A percentile compares a stretch with the other conserved stretches of the same genome.
Conservation (phyloP, 2,797 vertebrate species). For the Moxostoma hubbsi region DNA sequence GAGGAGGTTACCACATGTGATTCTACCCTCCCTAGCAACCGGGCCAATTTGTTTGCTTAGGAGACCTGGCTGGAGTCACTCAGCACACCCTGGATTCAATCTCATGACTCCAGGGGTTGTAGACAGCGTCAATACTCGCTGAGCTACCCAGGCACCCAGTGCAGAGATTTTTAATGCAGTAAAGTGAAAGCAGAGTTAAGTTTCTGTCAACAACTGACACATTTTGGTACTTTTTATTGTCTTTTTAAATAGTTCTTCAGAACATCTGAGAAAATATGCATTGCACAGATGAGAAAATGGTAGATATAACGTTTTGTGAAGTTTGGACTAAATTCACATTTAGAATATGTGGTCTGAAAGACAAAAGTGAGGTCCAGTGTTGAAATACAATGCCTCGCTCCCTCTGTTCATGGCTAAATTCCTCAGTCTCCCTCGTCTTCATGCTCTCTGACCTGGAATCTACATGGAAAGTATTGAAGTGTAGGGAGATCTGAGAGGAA, state of each 20-base stretch:
- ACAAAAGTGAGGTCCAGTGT: background rate
- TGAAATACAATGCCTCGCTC: background rate
- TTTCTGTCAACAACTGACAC: slow-evolving; percentile 11
- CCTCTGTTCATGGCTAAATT: background rate
- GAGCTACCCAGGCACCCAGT: no score
- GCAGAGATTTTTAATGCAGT: background rate
- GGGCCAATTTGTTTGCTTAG: no score
- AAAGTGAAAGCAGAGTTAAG: background rate
- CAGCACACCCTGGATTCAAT: no score
- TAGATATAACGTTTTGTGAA: background rate
- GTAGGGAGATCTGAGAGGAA: slow-evolving; percentile 21
- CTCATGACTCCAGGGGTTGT: no score
- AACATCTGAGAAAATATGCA: slow-evolving; percentile 4
- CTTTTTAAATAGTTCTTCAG: background rate
- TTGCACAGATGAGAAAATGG: background rate
- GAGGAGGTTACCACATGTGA: no score
- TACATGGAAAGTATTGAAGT: background rate
- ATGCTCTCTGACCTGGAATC: slow-evolving; percentile 34
- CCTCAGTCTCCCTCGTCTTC: slow-evolving; percentile 1
- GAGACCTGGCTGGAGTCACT: no score
- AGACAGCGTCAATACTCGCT: no score
- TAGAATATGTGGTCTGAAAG: slow-evolving; percentile 24
- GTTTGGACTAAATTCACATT: slow-evolving; percentile 8
- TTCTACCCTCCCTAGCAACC: no score
- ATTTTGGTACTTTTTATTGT: background rate